Conservation (phyloP, 2,888 invertebrate species). For the Cerastis leucographa region DNA sequence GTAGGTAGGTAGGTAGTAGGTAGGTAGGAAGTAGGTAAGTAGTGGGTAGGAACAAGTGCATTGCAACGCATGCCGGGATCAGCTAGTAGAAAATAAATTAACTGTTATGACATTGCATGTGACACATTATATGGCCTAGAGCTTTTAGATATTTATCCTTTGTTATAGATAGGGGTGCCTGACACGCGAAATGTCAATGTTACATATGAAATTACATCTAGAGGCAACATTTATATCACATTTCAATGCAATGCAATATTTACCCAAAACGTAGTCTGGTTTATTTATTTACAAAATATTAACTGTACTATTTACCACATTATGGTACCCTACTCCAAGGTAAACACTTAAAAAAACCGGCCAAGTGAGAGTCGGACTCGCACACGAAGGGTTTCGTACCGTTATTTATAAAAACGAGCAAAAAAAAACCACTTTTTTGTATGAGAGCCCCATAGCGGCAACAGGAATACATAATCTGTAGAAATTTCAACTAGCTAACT, state of each 20-base stretch:
- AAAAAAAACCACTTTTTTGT: no score
- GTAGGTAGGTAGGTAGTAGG: no score
- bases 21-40: no score
- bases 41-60: no score
- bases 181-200: neutral
- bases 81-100: neutral
- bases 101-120: slow-evolving; percentile 17
- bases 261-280: neutral
- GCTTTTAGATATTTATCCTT: slow-evolving; percentile 5
- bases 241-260: neutral
- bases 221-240: neutral
- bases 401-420: no score
- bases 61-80: no score
- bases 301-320: neutral
- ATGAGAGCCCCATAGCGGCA: no score
- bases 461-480: no score
- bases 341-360: neutral
- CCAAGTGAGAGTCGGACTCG: no score
- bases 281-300: neutral
- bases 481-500: no score
- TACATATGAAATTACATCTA: neutral
- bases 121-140: neutral
- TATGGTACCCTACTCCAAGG: neutral
- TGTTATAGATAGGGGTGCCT: neutral
- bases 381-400: no score